These are phyloP conservation scores for Steinernema khuongi DNA, from an alignment of 1,140 invertebrate species.

Conservation along the genomic window DNA sequence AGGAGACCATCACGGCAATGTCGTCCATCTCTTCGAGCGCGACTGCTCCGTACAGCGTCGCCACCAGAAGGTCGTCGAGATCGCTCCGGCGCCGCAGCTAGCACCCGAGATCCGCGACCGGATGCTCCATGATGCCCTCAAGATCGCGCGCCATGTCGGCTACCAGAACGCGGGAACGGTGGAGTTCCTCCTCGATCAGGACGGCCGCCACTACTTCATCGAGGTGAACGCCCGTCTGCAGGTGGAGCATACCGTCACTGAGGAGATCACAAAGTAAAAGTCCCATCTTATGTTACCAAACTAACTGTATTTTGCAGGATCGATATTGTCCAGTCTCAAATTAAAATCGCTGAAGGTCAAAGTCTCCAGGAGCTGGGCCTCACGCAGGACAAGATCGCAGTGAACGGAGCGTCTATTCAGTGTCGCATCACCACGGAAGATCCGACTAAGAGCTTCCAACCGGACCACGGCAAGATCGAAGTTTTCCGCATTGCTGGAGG, in stretches of 20 bases:
- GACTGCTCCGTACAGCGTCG: constrained; percentile 96
- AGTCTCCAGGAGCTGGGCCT: constrained; percentile 83
- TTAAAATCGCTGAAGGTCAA: constrained; percentile 86
- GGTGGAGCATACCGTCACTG: constrained; percentile 98
- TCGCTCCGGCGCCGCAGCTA: constrained; percentile 87
- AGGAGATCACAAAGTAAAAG: constrained; percentile 85
- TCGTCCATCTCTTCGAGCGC: constrained; percentile 90
- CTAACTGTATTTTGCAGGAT: constrained; percentile 66
- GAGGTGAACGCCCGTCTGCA: constrained; percentile 97
- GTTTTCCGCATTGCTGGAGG: constrained; percentile 92
- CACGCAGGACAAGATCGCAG: constrained; percentile 78
- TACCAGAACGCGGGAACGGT: constrained; percentile 81
- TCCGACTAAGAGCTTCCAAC: constrained; percentile 91
- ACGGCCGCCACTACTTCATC: constrained; percentile 94
- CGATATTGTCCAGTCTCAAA: constrained; percentile 94
- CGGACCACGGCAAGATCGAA: constrained; percentile 91
- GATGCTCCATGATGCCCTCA: constrained; percentile 85
- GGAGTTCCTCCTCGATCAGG: constrained; percentile 88
- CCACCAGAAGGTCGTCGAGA: constrained; percentile 95
- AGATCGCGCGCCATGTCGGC: constrained; percentile 79
- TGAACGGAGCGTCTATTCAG: constrained; percentile 83
- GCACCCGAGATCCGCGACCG: constrained; percentile 69
- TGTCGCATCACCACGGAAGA: constrained; percentile 98
- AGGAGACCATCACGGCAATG: constrained; percentile 81
- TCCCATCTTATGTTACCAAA: neutral